These are phyloP conservation scores for Pseudorhiza aurosa DNA, from an alignment of 30 jellyfish, hydroid and myxozoan genomes.

Conservation along the genomic window DNA sequence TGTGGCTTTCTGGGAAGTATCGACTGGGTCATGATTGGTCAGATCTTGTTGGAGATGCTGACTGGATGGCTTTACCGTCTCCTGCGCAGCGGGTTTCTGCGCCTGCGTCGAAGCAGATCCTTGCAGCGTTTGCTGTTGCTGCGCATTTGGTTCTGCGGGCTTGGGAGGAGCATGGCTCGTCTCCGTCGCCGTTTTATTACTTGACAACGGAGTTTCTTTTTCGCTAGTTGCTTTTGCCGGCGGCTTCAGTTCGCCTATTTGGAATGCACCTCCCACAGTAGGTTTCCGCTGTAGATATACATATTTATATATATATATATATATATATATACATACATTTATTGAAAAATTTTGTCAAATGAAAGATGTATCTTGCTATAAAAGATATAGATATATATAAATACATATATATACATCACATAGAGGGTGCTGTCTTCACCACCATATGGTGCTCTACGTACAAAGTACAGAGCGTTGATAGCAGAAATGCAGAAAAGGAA, in stretches of 20 bases:
- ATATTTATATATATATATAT: too few relatives aligned
- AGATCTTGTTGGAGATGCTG: background rate
- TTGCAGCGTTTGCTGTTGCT: background rate
- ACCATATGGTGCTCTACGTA: too few relatives aligned
- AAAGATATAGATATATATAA: too few relatives aligned
- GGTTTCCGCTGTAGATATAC: slow-evolving; percentile 11
- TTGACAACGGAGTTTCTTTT: background rate
- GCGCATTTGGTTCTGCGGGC: background rate
- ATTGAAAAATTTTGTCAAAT: too few relatives aligned
- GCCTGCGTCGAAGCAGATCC: background rate
- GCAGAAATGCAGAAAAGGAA: too few relatives aligned
- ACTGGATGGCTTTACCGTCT: slow-evolving; percentile 1
- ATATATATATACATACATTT: too few relatives aligned
- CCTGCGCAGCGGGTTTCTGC: slow-evolving; percentile 44
- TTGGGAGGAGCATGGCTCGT: slow-evolving; percentile 10
- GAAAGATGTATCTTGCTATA: too few relatives aligned
- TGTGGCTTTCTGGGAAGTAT: background rate
- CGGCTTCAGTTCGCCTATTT: background rate
- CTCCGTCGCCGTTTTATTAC: slow-evolving; percentile 17
- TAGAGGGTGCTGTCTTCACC: too few relatives aligned
- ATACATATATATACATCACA: too few relatives aligned
- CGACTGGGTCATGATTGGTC: background rate
- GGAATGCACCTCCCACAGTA: slow-evolving; percentile 21
- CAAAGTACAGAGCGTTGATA: too few relatives aligned
- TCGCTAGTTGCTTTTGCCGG: slow-evolving; percentile 98